phyloP scores from a whole-genome alignment of 23 tunicate genomes.

The Clavelina lepadiformis region DNA sequence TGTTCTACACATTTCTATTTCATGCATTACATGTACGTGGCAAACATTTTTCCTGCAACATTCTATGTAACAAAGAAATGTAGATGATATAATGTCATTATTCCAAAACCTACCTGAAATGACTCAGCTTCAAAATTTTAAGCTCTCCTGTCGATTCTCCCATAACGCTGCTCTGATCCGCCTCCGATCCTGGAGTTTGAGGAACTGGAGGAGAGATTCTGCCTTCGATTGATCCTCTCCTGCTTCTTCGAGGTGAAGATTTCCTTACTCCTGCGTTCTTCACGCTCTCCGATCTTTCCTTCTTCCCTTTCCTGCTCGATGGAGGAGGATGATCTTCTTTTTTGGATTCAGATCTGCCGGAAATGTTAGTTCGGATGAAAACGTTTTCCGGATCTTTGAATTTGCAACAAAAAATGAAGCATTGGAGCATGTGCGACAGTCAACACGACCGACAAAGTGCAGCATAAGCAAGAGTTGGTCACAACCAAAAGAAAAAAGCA shows the following conservation, averaged over 20 bases:
- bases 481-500: not conserved
- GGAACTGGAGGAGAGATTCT: slow-evolving; percentile 75
- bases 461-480: not conserved
- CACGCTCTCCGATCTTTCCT: slow-evolving; percentile 35
- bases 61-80: no score
- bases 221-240: slow-evolving; percentile 66
- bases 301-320: slow-evolving; percentile 56
- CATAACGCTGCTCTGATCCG: slow-evolving; percentile 65
- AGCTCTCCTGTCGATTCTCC: slow-evolving; percentile 51
- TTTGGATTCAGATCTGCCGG: slow-evolving; percentile 56
- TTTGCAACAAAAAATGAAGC: not conserved
- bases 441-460: not conserved
- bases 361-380: not conserved
- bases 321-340: slow-evolving; percentile 60
- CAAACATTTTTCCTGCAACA: no score
- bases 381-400: not conserved
- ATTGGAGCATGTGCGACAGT: not conserved
- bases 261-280: slow-evolving; percentile 38
- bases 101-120: slow-evolving; percentile 65
- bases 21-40: no score
- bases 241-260: slow-evolving; percentile 69
- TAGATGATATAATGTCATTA: no score
- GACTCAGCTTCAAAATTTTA: slow-evolving; percentile 55
- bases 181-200: slow-evolving; percentile 81
- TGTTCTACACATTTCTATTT: no score